Evolutionary conservation across 2,888 invertebrate species (phyloP).

Genomic region (Metellina segmentata): DNA sequence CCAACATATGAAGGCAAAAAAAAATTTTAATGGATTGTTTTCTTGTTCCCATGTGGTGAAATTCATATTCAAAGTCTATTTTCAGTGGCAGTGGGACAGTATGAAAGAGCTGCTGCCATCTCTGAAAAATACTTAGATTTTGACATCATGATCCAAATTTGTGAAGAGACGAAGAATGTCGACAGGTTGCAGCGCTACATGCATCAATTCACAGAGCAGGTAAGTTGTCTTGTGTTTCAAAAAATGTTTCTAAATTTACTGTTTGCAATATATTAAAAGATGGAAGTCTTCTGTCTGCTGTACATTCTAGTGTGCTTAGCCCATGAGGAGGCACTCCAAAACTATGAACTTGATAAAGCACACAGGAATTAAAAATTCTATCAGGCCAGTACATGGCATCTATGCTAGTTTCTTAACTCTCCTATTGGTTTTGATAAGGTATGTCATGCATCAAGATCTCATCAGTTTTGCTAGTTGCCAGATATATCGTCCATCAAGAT

Average conservation of each 20-base stretch:
- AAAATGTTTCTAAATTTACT: not conserved
- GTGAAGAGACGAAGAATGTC: conserved; percentile 88
- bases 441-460: no score
- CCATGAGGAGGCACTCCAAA: no score
- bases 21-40: no score
- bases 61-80: not conserved
- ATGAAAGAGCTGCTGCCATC: conserved; percentile 89
- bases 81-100: conserved; percentile 82
- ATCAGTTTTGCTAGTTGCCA: no score
- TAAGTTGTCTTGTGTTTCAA: conserved; percentile 75
- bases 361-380: no score
- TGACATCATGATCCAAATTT: conserved; percentile 89
- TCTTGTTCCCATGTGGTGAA: no score
- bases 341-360: no score
- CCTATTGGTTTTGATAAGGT: no score
- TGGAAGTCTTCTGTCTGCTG: not conserved
- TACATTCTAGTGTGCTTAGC: not conserved
- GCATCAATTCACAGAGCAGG: conserved; percentile 85
- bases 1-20: no score
- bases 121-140: conserved; percentile 96
- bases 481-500: no score
- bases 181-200: conserved; percentile 87
- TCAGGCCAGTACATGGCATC: no score
- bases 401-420: no score
- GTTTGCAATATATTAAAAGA: not conserved